Evolutionary conservation across 1,140 invertebrate species (phyloP).

Genomic region (Limonius californicus): DNA sequence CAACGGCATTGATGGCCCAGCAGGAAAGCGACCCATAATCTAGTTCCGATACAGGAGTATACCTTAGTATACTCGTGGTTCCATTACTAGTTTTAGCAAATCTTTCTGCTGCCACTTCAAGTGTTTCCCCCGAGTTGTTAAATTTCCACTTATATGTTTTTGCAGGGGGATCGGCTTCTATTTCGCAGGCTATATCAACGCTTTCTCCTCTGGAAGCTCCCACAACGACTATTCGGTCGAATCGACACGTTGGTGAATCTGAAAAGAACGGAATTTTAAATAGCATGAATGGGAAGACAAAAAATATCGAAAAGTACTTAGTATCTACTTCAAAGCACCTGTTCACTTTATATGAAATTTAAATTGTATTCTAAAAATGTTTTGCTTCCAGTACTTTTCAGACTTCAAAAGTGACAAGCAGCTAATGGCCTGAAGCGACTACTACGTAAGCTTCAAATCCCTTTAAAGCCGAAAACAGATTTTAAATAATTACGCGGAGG

Average conservation of each 20-base stretch:
- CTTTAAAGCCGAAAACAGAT: too few relatives aligned
- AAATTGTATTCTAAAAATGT: too few relatives aligned
- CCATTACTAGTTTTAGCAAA: slow-evolving; percentile 63
- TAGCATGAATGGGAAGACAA: too few relatives aligned
- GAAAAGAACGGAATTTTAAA: slow-evolving; percentile 37
- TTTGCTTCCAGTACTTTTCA: too few relatives aligned
- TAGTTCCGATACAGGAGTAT: slow-evolving; percentile 65
- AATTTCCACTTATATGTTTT: slow-evolving; percentile 86
- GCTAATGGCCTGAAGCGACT: too few relatives aligned
- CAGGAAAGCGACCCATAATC: slow-evolving; percentile 80
- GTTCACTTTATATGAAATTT: too few relatives aligned
- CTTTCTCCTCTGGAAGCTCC: slow-evolving; percentile 80
- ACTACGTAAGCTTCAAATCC: too few relatives aligned
- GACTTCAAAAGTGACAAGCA: too few relatives aligned
- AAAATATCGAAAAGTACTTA: too few relatives aligned
- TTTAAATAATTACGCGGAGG: too few relatives aligned
- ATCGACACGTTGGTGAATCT: slow-evolving; percentile 80
- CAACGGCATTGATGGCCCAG: slow-evolving; percentile 77
- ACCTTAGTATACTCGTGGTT: slow-evolving; percentile 62
- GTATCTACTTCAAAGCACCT: too few relatives aligned
- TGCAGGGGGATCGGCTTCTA: slow-evolving; percentile 83
- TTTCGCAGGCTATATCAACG: slow-evolving; percentile 77
- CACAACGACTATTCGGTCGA: slow-evolving; percentile 71
- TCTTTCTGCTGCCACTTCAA: slow-evolving; percentile 69
- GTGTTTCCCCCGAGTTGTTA: slow-evolving; percentile 80